Conservation (phyloP, 2,888 invertebrate species). For the Pristionchus entomophagus region DNA sequence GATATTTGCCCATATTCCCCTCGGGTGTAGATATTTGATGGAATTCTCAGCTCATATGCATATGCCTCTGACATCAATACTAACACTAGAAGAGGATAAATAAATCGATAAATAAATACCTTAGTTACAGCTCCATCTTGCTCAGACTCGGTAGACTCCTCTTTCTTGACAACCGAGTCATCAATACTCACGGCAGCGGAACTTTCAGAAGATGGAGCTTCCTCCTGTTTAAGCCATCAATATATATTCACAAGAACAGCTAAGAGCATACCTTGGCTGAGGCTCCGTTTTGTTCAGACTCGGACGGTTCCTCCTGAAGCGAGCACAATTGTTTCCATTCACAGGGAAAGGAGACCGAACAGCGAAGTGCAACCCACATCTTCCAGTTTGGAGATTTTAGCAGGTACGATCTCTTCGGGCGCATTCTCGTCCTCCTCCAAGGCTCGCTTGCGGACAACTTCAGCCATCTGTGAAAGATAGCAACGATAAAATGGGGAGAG, state of each 20-base stretch:
- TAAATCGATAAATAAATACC: no score
- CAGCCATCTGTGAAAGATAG: background rate
- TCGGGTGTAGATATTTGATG: no score
- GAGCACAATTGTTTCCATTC: background rate
- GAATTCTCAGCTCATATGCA: no score
- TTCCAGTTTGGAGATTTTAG: background rate
- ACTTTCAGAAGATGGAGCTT: background rate
- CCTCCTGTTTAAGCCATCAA: no score
- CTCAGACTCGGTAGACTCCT: background rate
- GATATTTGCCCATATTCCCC: no score
- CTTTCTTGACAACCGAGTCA: background rate
- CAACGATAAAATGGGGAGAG: no score
- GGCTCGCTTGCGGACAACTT: background rate
- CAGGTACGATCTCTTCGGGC: background rate
- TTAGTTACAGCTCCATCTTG: background rate
- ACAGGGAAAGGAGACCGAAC: background rate
- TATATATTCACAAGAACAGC: no score
- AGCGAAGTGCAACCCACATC: background rate
- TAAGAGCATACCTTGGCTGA: background rate
- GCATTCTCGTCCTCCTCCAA: conserved; percentile 11
- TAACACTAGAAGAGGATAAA: no score
- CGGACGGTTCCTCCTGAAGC: background rate
- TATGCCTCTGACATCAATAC: no score
- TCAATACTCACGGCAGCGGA: background rate
- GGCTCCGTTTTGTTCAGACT: background rate